These are phyloP conservation scores for Nineta flava DNA, from an alignment of 2,888 invertebrate genomes.

Conservation along the genomic window DNA sequence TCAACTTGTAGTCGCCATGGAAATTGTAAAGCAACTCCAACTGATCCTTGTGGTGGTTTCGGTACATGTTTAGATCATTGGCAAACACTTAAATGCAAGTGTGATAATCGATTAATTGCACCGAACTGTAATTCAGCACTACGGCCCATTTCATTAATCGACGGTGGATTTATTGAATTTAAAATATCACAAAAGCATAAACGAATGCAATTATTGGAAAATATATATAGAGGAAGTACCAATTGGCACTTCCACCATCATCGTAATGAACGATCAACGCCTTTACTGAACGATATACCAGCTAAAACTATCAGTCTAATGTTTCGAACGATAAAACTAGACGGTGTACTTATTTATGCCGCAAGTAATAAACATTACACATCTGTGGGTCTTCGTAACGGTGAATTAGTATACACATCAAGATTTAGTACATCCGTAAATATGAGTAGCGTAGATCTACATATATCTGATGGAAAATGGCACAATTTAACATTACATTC, in stretches of 20 bases:
- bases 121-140: conserved; percentile 66
- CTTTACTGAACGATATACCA: conserved; percentile 13
- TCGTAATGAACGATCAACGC: conserved; percentile 24
- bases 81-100: conserved; percentile 57
- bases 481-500: conserved; percentile 70
- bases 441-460: conserved; percentile 54
- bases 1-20: conserved; percentile 61
- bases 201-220: conserved; percentile 71
- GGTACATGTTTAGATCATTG: conserved; percentile 74
- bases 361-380: conserved; percentile 80
- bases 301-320: conserved; percentile 63
- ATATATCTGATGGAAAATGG: conserved; percentile 71
- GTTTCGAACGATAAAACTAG: conserved; percentile 62
- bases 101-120: conserved; percentile 51
- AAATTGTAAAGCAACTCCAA: conserved; percentile 35
- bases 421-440: conserved; percentile 63
- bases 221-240: conserved; percentile 56
- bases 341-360: conserved; percentile 73
- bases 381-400: conserved; percentile 58
- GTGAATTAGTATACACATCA: conserved; percentile 65
- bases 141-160: conserved; percentile 61
- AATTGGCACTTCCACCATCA: conserved; percentile 37
- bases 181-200: conserved; percentile 67
- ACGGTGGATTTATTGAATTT: conserved; percentile 65
- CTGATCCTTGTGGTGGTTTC: conserved; percentile 42